Evolutionary conservation across 2,888 invertebrate species (phyloP), one percentile per base, ranked within the genome.

Genomic region (Phaedon cochleariae): DNA sequence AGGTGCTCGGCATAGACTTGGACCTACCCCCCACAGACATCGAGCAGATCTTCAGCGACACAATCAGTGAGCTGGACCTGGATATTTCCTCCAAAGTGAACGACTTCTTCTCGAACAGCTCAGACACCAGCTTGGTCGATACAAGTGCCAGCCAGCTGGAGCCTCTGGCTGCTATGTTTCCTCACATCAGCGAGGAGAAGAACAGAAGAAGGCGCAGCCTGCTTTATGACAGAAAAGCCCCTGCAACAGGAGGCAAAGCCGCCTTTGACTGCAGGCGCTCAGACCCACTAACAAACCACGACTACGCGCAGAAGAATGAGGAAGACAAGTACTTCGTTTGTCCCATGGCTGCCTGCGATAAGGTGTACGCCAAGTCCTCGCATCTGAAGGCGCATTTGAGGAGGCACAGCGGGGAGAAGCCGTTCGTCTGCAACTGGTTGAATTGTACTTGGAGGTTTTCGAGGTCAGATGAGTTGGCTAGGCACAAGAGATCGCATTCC

Each of bases 361-460:
- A 96, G 85, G 85, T 93, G 1, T 96, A 96, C 77, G 93, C 94
- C 31, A 96, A 96, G 81, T 92, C 94, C 1, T 95, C 95, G 0
- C 96, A 96, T 80, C 86, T 96, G 45, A 93, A 95, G 76, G 95
- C 96, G 6, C 96, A 96, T 79, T 82, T 95, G 71, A 87, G 96
- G 12, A 87, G 96, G 26, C 96, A 96, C 82, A 88, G 90, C 0
- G 91, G 92, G 0, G 87, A 88, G 74, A 87, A 88, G 75, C 88
- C 88, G 0, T 88, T 88, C 70, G 84, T 84, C 0, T 88, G 88
- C 75, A 86, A 86, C 65, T 88, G 88, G 87, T 75, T 78, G 2
- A 93, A 92, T 48, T 97, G 97, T 82, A 89, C 90, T 31, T 97
- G 97, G 97, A 88, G 92, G 73, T 97, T 97, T 85, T 96, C 96